Conservation (phyloP, 2,113 vertebrate genomes). For the Gambusia holbrooki region DNA sequence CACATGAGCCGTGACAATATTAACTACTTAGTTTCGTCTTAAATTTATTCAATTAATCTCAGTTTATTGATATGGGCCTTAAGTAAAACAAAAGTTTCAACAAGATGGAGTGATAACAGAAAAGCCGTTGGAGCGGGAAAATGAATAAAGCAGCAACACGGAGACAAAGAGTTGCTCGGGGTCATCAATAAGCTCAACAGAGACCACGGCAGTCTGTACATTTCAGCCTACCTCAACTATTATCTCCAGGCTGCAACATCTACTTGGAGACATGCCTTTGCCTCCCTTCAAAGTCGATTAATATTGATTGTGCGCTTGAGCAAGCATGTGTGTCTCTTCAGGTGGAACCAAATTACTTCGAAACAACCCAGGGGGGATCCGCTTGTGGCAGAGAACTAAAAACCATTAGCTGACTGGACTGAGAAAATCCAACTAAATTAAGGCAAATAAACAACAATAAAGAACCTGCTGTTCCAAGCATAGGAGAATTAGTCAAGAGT, state of each 20-base stretch:
- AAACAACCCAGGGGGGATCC: constrained; percentile 50
- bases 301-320: constrained; percentile 78
- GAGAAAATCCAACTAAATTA: constrained; percentile 66
- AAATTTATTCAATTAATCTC: constrained; percentile 38
- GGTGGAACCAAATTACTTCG: constrained; percentile 76
- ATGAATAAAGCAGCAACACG: constrained; percentile 47
- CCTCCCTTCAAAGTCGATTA: constrained; percentile 63
- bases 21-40: constrained; percentile 8
- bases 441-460: constrained; percentile 68
- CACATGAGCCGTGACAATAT: constrained; percentile 30
- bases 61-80: constrained; percentile 47
- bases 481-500: constrained; percentile 37
- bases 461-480: constrained; percentile 35
- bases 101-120: constrained; percentile 38
- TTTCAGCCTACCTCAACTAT: constrained; percentile 65
- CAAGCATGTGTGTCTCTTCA: constrained; percentile 73
- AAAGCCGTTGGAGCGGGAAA: constrained; percentile 20
- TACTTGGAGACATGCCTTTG: constrained; percentile 49
- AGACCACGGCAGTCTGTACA: constrained; percentile 51
- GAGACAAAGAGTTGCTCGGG: constrained; percentile 43
- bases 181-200: constrained; percentile 65
- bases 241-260: constrained; percentile 64
- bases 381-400: constrained; percentile 44
- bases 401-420: constrained; percentile 58
- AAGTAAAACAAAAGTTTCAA: constrained; percentile 26